Percentiles rank a stretch among this genome's conserved stretches.
These are phyloP conservation scores for Cyclopterus lumpus DNA, from an alignment of 2,797 vertebrate species.

Conservation along the genomic window DNA sequence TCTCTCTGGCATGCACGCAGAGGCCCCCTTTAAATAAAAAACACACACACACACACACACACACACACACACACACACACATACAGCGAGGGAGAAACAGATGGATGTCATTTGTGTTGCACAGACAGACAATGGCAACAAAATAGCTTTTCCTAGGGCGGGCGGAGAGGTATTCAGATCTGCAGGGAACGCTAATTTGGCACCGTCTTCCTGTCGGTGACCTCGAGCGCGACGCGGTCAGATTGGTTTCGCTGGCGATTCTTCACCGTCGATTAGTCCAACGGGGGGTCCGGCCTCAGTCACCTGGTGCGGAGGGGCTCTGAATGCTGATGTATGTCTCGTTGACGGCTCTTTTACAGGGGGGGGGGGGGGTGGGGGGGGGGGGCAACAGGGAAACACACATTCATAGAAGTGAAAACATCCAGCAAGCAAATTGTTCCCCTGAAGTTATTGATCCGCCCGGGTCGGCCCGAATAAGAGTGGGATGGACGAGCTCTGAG, in stretches of 20 bases:
- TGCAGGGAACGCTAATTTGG: slow-evolving; percentile 33
- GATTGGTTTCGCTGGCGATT: slow-evolving; percentile 45
- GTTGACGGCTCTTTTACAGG: slow-evolving; percentile 49
- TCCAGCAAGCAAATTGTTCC: background rate
- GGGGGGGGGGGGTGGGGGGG: slow-evolving; percentile 14
- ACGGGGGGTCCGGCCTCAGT: slow-evolving; percentile 16
- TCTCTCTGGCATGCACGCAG: slow-evolving; percentile 73
- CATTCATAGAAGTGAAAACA: slow-evolving; percentile 3
- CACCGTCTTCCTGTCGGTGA: slow-evolving; percentile 22
- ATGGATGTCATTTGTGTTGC: slow-evolving; percentile 71
- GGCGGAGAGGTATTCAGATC: slow-evolving; percentile 2
- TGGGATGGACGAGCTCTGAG: background rate
- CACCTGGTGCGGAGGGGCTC: slow-evolving; percentile 32
- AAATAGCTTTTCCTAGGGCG: slow-evolving; percentile 19
- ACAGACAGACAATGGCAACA: slow-evolving; percentile 41
- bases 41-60: no score
- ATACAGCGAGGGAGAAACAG: slow-evolving; percentile 59
- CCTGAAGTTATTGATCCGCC: background rate
- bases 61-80: no score
- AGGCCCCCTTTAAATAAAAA: slow-evolving; percentile 56
- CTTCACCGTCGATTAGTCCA: slow-evolving; percentile 57
- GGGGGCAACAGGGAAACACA: slow-evolving; percentile 45
- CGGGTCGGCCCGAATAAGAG: background rate
- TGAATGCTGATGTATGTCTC: slow-evolving; percentile 63
- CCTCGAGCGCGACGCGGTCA: slow-evolving; percentile 51